Evolutionary conservation across 2,888 invertebrate genomes (phyloP), one percentile per base, ranked within the genome.

Genomic region (Drosophila fulvimacula): DNA sequence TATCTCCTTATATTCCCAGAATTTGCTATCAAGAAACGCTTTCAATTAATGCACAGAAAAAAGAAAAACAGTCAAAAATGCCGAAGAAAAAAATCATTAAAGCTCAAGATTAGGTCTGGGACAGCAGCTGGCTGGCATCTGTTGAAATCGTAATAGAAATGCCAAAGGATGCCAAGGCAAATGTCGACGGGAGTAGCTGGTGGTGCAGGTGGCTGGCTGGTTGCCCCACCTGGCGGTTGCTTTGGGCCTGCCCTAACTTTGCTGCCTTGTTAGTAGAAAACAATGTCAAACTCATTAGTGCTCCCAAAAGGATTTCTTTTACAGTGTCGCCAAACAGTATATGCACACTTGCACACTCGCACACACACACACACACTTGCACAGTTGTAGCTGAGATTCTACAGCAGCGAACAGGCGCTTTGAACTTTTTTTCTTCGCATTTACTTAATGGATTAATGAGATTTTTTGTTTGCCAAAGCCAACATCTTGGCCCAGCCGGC

Each of bases 221-320:
- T 9, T 42, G 15, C 15, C 56, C 66, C 69, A 67, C 69, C 73
- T 76, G 72, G 56, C 44, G 53, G 52, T 42, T 48, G 60, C 30
- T 63, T 66, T 59, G 68, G 70, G 62, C 78, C 56, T 62, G 76
- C 64, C 60, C 83, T 76, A 81, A 88, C 81, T 88, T 86, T 81
- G 87, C 65, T 76, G 87, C 89, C 83, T 84, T 84, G 83, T 84
- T 84, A 88, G 83, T 76, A 83, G 89, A 82, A 90, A 88, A 90
- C 88, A 88, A 90, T 88, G 88, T 88, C 89, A 88, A 88, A 88
- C 88, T 88, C 88, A 88, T 88, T 88, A 88, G 90, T 87, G 90
- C 81, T 86, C 85, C 85, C 85, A 87, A 86, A 86, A 86, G 85
- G 85, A 80, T 86, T 85, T 86, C 85, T 84, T 78, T 85, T 78